Evolutionary conservation across 1,140 invertebrate genomes (phyloP), one percentile per base, ranked within the genome.

Genomic region (Oedothorax gibbosus): DNA sequence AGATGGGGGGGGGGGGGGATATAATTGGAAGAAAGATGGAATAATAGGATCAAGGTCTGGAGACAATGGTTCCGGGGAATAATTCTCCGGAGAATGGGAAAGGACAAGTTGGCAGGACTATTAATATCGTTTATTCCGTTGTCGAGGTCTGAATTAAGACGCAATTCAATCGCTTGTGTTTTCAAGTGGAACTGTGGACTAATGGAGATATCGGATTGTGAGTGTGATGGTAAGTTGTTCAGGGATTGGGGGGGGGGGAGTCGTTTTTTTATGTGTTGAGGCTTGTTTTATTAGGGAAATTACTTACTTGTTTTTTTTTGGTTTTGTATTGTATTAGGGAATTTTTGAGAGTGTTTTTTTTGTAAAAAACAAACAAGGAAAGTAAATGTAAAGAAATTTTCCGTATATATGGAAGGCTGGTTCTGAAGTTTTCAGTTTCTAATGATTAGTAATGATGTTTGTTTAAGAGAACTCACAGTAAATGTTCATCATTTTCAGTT

Each of bases 111-210:
- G 35, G 35, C 15, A 53, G 12, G 62, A 71, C 80, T 51, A 84
- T 84, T 84, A 84, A 84, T 84, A 84, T 84, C 81, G 76, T 84
- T 84, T 84, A 84, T 84, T 84, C 64, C 80, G 73, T 82, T 73
- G 80, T 62, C 69, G 69, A 82, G 11, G 54, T 57, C 57, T 21
- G 81, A 66, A 75, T 76, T 84, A 84, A 84, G 72, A 56, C 10
- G 81, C 18, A 84, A 84, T 73, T 84, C 81, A 68, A 84, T 84
- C 69, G 49, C 64, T 64, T 50, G 10, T 51, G 65, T 53, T 35
- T 71, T 71, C 49, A 50, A 71, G 68, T 21, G 77, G 77, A 79
- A 35, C 35, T 35, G 35, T 35, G 35, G 35, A 5, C 35, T 56
- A 57, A 75, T 18, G 49, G 72, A 75, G n/a, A n/a, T 53, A 69